Base-by-base conservation (phyloP, 2,797 vertebrate genomes). In the Oreortyx pictus region DNA sequence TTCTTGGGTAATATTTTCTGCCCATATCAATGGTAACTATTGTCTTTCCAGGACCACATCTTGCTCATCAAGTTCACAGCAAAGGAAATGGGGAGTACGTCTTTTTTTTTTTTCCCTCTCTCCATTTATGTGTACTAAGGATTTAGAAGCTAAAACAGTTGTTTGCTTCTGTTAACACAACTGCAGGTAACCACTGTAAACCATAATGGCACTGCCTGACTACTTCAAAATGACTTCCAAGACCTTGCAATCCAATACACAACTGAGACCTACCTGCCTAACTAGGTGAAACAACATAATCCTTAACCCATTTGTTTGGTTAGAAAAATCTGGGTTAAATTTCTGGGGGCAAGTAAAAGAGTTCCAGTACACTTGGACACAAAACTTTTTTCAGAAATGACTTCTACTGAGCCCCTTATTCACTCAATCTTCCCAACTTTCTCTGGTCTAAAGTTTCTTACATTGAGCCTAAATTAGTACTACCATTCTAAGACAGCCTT, bases 121-220 rank as follows among this genome's bases (percentile, higher is more conserved):
- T 4, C 17, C 16, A 23, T 1, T 18, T 31, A 7, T 7, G 16
- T 44, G 49, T 14, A 60, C 7, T 22, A 71, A 37, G 27, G 31
- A 62, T 57, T 4, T 7, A 39, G 6, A 75, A 37, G 6, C 29
- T 14, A 50, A 60, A 37, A 65, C 31, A 62, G 13, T 44, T 47
- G 11, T 33, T 35, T 14, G 2, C 39, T 80, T 35, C 68, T 10
- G 37, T 14, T 12, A n/a, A 43, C 4, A 18, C 23, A 50, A 44
- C 11, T 41, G 37, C 46, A 70, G 24, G 39, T 50, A 83, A 46
- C 41, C 23, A 7, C 14, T 41, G 29, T 35, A 84, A 86, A 39
- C 13, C 25, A 9, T 6, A n/a, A 11, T 11, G 43, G 19, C 24
- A 11, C 37, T 44, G 60, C 4, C 0, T 0, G 6, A 52, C 14